Evolutionary conservation across 2,888 invertebrate genomes (phyloP), one percentile per base, ranked within the genome.

Genomic region (Hirtodrosophila duncani): DNA sequence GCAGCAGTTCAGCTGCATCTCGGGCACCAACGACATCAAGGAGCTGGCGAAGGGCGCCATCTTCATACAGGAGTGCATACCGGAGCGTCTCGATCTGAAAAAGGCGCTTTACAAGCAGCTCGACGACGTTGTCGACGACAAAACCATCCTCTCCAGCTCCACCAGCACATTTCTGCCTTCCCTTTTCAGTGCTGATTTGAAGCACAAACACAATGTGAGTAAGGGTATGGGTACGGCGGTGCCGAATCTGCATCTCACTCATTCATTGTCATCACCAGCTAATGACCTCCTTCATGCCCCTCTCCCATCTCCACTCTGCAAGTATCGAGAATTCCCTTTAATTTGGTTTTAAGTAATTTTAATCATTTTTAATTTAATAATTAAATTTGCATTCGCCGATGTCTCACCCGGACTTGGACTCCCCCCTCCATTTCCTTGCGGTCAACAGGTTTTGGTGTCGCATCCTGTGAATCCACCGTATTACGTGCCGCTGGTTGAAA

Each of bases 391-490:
- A n/a, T n/a, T n/a, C n/a, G n/a, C n/a, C n/a, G n/a, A n/a, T n/a
- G n/a, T n/a, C n/a, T n/a, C n/a, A n/a, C n/a, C n/a, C n/a, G n/a
- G n/a, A n/a, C n/a, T n/a, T n/a, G n/a, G n/a, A n/a, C n/a, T n/a
- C n/a, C n/a, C n/a, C n/a, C n/a, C n/a, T n/a, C n/a, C n/a, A n/a
- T n/a, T n/a, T n/a, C n/a, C n/a, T n/a, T n/a, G n/a, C 26, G 3
- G 10, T 20, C 11, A 39, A 45, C 24, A 86, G 86, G 59, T 85
- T 9, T 46, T 87, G 14, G 95, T 97, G 8, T 94, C 95, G 0
- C 98, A 98, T 88, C 98, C 98, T 86, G 95, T 97, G 1, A 98
- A 98, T 86, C 98, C 98, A 3, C 98, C 98, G 0, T 98, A 98
- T 86, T 98, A 96, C 84, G 95, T 97, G 14, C 97, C 97, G 0